Percentiles rank a stretch among this genome's conserved stretches.
Conservation (phyloP, 2,113 vertebrate genomes). For the Indicator indicator region DNA sequence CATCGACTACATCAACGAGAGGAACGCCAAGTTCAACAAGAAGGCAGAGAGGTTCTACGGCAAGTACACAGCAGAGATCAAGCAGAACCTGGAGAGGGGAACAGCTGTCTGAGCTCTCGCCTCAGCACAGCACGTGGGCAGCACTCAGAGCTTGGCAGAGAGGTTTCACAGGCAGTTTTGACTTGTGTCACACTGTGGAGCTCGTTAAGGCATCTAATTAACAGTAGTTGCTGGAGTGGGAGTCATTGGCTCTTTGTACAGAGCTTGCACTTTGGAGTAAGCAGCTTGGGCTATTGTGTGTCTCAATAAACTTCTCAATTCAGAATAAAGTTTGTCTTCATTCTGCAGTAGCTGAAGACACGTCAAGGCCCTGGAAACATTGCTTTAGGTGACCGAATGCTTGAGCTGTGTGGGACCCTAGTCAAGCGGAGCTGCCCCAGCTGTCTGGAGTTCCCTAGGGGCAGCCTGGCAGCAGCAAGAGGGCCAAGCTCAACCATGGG, state of each 20-base stretch:
- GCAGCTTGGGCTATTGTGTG: accelerated
- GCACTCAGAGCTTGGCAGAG: background rate
- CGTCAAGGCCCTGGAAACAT: too few species aligned
- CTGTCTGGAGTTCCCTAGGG: background rate
- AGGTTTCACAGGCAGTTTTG: accelerated
- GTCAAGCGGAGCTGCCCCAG: too few species aligned
- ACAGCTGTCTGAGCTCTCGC: constrained; percentile 83
- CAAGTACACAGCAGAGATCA: constrained; percentile 97
- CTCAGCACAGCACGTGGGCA: accelerated
- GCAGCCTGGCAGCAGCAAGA: too few species aligned
- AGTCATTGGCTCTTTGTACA: background rate
- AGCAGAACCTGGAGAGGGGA: constrained; percentile 97
- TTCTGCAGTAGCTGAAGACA: too few species aligned
- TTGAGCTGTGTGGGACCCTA: background rate
- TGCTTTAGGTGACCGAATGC: too few species aligned
- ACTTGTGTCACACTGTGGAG: accelerated
- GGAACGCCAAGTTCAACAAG: constrained; percentile 99
- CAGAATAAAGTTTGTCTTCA: background rate
- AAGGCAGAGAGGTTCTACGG: constrained; percentile 98
- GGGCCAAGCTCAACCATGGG: too few species aligned
- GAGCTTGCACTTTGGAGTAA: accelerated
- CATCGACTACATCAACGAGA: constrained; percentile 98
- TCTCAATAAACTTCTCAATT: background rate
- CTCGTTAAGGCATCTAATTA: accelerated
- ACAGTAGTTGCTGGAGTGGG: accelerated